Conservation (phyloP, 2,888 invertebrate genomes). For the Andricus quercusramuli region DNA sequence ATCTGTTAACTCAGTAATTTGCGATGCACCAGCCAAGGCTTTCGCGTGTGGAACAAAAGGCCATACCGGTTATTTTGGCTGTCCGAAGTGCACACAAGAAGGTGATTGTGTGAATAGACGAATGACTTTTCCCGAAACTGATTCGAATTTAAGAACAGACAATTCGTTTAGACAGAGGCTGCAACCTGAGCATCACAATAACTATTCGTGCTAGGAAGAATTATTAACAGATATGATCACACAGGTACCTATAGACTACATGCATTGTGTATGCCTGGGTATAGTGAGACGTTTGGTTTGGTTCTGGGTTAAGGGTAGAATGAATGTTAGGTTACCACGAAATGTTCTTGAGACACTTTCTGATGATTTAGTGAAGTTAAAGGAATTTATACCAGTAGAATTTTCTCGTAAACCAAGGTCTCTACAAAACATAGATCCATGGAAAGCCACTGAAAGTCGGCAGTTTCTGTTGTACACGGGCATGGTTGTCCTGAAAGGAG, state of each 20-base stretch:
- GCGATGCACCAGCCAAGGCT: constrained; percentile 37
- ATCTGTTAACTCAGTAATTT: neutral
- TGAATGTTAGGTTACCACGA: neutral
- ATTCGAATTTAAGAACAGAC: constrained; percentile 7
- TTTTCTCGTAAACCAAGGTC: constrained; percentile 12
- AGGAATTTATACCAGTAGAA: neutral
- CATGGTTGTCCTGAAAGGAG: too few relatives aligned
- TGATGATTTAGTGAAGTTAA: neutral
- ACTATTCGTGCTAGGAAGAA: constrained; percentile 17
- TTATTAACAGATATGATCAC: constrained; percentile 8
- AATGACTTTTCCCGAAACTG: constrained; percentile 37
- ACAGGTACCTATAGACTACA: constrained; percentile 33
- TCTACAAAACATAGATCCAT: neutral
- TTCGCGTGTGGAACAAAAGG: constrained; percentile 21
- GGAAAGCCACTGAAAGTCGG: constrained; percentile 45
- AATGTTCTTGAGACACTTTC: neutral
- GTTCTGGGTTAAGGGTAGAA: neutral
- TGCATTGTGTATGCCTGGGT: constrained; percentile 28
- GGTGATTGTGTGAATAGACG: neutral
- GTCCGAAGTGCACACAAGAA: constrained; percentile 30
- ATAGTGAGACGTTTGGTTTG: constrained; percentile 9
- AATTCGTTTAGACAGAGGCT: neutral
- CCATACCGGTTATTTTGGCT: constrained; percentile 33
- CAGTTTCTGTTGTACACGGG: constrained; percentile 34
- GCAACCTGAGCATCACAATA: constrained; percentile 34